These are phyloP conservation scores for Artemisiospiza belli DNA, from an alignment of 2,113 vertebrate species.

Conservation along the genomic window DNA sequence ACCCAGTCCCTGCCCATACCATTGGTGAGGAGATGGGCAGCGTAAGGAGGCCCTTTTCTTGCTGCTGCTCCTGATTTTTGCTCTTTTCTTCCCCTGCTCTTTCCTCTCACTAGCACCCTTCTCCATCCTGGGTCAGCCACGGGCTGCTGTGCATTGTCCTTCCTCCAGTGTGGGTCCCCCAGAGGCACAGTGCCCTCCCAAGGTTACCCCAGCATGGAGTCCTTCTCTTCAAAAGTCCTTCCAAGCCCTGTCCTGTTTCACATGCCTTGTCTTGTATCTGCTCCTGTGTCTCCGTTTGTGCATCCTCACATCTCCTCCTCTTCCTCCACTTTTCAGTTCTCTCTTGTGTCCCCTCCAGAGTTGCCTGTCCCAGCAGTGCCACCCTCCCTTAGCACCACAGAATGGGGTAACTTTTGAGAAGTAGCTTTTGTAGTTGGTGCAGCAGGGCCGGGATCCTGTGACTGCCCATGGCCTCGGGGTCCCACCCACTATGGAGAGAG, in stretches of 20 bases:
- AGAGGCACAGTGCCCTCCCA: not conserved
- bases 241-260: not conserved
- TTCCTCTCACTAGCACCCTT: not conserved
- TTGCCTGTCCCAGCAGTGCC: rapidly evolving
- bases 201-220: not conserved
- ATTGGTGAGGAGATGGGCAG: not conserved
- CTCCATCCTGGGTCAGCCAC: not conserved
- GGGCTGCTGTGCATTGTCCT: not conserved
- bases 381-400: not conserved
- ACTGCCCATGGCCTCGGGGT: not conserved
- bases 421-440: not conserved
- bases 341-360: not conserved
- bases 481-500: not conserved
- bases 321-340: not conserved
- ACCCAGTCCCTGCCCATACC: not conserved
- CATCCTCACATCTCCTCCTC: not conserved
- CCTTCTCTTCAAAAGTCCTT: not conserved
- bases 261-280: not conserved
- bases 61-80: not conserved
- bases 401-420: not conserved
- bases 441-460: not conserved
- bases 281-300: not conserved
- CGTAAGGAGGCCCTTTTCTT: not conserved
- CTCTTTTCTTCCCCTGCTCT: not conserved
- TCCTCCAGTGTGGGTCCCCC: not conserved